A percentile compares a stretch with the other conserved stretches of the same genome.
Conservation (phyloP, 1,140 invertebrate species). For the Aphidius ervi region DNA sequence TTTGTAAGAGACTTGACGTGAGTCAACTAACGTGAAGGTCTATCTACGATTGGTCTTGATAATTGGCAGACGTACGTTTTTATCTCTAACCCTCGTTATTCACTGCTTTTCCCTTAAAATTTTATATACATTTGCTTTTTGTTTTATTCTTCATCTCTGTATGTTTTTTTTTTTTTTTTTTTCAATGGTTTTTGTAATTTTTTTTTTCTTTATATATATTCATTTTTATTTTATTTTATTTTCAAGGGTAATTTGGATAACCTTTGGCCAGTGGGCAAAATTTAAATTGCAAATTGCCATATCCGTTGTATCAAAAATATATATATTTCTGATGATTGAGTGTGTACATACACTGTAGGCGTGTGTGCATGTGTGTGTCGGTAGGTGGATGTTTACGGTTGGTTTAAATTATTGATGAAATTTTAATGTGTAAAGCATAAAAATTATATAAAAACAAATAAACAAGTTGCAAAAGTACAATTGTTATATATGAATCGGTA, state of each 20-base stretch:
- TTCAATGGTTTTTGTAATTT: not conserved
- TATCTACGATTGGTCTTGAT: constrained; percentile 15
- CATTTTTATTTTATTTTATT: constrained; percentile 10
- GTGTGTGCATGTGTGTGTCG: no score
- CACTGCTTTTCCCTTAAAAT: constrained; percentile 2
- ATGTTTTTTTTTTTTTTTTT: constrained; percentile 1
- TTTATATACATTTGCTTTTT: not conserved
- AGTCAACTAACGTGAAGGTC: constrained; percentile 14
- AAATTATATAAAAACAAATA: no score
- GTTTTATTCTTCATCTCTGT: not conserved
- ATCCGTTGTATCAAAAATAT: not conserved
- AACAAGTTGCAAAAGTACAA: no score
- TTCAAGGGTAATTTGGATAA: not conserved
- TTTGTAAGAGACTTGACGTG: no score
- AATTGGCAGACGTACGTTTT: constrained; percentile 22
- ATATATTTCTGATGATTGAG: constrained; percentile 20
- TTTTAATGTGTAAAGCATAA: no score
- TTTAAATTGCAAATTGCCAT: not conserved
- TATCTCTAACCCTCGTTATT: constrained; percentile 8
- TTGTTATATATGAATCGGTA: no score
- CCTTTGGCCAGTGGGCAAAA: not conserved
- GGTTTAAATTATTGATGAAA: no score
- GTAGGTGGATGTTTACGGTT: no score
- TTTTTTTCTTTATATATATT: not conserved
- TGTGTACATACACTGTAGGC: no score